Evolutionary conservation across 1,140 invertebrate genomes (phyloP), one percentile per base, ranked within the genome.

Genomic region (Liolophura sinensis): DNA sequence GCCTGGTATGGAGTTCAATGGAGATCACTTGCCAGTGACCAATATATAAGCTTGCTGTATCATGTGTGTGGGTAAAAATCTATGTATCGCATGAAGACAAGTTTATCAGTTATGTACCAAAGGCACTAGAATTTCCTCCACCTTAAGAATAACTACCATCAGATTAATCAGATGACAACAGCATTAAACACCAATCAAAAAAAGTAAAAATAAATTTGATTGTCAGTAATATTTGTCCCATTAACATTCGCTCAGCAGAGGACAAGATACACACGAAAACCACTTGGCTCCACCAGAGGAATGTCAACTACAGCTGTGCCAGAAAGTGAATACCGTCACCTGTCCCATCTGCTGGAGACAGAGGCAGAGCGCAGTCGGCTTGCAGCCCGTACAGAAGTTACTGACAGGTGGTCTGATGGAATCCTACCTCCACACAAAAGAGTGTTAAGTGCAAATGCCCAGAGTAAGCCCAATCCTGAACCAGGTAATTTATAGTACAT

Each of bases 331-430:
- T 73, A 73, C 60, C 70, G 71, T 22, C 75, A 60, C n/a, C 59
- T 77, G 50, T 24, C 70, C 0, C 70, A 70, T 48, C 56, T 77
- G 24, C 22, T 74, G 54, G 77, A 78, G 25, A 72, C 73, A 7
- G 74, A 74, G 51, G 70, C 70, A 1, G 76, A 78, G 65, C 68
- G 70, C 27, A 71, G 64, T 54, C 69, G 72, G 14, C 60, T 75
- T 25, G 55, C 73, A 18, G 72, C 70, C 6, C 60, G 68, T 46
- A 71, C 68, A 64, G 70, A 71, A 47, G 22, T 67, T 58, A 31
- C 61, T 20, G 74, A 78, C 47, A 74, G 74, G 76, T 61, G 70
- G n/a, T 74, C 74, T 20, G 74, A 78, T 65, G 62, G 47, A 40
- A 67, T 68, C 0, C 72, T 74, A 31, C 74, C 72, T 54, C 65